Conservation (phyloP, 1,140 invertebrate species). For the Platyscapa corneri region DNA sequence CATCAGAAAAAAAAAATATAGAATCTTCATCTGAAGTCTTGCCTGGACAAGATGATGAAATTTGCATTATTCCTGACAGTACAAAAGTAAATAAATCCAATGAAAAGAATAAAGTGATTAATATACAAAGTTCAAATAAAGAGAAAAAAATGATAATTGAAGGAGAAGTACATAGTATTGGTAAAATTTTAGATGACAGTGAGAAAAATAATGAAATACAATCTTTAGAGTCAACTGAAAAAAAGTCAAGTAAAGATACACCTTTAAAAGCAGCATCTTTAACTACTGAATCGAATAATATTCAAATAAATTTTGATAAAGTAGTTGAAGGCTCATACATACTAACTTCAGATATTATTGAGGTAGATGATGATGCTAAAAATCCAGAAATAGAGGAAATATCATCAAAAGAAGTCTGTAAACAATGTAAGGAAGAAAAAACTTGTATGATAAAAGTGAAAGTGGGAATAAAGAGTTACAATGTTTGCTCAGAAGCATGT, state of each 20-base stretch:
- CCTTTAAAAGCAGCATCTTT: slow-evolving; percentile 37
- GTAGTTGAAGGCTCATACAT: slow-evolving; percentile 6
- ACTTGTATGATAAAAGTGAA: slow-evolving; percentile 68
- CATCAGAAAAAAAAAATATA: slow-evolving; percentile 46
- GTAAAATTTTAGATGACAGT: background rate
- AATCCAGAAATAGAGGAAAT: slow-evolving; percentile 68
- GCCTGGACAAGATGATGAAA: slow-evolving; percentile 70
- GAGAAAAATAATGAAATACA: background rate
- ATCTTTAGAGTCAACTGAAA: background rate
- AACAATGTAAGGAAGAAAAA: slow-evolving; percentile 67
- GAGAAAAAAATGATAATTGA: slow-evolving; percentile 37
- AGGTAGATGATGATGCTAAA: slow-evolving; percentile 67
- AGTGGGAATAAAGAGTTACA: slow-evolving; percentile 63
- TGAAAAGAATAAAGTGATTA: slow-evolving; percentile 41
- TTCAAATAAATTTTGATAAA: slow-evolving; percentile 34
- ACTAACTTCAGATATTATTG: slow-evolving; percentile 62
- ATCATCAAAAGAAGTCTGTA: slow-evolving; percentile 62
- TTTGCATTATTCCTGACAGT: slow-evolving; percentile 71
- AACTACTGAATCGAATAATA: slow-evolving; percentile 22
- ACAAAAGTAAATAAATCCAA: slow-evolving; percentile 65
- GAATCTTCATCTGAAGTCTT: slow-evolving; percentile 55
- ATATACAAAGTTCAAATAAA: slow-evolving; percentile 16
- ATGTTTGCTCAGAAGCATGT: slow-evolving; percentile 69
- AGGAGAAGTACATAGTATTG: background rate
- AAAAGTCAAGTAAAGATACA: slow-evolving; percentile 10